Evolutionary conservation across 2,888 invertebrate species (phyloP).

Genomic region (Kuschelorhynchus macadamiae): DNA sequence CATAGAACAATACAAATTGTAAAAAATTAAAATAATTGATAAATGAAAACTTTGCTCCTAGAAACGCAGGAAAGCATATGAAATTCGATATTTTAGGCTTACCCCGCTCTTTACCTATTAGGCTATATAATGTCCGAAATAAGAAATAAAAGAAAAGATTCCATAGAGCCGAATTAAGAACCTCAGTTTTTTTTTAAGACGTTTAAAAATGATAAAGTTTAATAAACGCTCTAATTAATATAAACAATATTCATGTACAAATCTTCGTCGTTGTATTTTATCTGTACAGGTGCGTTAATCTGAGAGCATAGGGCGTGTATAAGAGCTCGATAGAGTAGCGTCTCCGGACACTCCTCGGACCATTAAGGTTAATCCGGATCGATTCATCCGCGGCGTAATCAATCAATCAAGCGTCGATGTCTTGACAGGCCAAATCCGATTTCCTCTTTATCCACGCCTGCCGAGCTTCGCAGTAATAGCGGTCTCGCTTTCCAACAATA

Average conservation of each 20-base stretch:
- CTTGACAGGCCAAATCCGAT: constrained; percentile 68
- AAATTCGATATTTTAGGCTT: too few species aligned
- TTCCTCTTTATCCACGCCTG: constrained; percentile 57
- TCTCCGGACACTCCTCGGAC: constrained; percentile 50
- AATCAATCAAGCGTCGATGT: constrained; percentile 67
- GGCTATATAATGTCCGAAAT: too few species aligned
- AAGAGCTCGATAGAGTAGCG: constrained; percentile 16
- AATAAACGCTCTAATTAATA: too few species aligned
- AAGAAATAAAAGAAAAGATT: too few species aligned
- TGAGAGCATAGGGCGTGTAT: constrained; percentile 35
- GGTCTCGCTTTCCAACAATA: constrained; percentile 30
- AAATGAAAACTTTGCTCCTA: too few species aligned
- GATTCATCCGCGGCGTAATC: constrained; percentile 67
- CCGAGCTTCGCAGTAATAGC: constrained; percentile 29
- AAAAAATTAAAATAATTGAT: too few species aligned
- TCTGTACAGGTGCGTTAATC: constrained; percentile 35
- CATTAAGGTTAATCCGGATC: constrained; percentile 53
- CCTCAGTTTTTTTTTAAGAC: too few species aligned
- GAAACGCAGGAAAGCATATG: too few species aligned
- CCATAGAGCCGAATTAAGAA: too few species aligned
- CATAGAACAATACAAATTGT: too few species aligned
- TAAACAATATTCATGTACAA: neutral
- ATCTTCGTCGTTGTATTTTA: constrained; percentile 6
- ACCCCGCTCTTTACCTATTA: too few species aligned
- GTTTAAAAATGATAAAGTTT: too few species aligned